Conservation (phyloP, 2,797 vertebrate species). For the Loriculus beryllinus region DNA sequence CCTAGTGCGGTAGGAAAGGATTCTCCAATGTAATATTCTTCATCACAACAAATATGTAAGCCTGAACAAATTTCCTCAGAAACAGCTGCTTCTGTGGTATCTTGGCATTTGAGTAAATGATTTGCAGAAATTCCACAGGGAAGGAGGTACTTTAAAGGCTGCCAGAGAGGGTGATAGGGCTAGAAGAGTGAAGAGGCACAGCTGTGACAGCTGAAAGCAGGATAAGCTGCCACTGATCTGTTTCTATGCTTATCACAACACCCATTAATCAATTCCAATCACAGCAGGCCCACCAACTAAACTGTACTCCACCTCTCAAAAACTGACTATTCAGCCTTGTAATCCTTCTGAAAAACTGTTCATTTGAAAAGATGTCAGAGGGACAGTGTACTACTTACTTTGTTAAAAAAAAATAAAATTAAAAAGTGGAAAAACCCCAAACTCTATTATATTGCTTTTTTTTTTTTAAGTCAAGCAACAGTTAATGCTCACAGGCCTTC, state of each 20-base stretch:
- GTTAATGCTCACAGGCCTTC: not conserved
- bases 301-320: slow-evolving; percentile 52
- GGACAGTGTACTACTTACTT: not conserved
- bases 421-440: fast-evolving
- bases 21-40: not conserved
- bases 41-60: slow-evolving; percentile 23
- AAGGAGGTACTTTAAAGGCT: slow-evolving; percentile 66
- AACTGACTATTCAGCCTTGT: slow-evolving; percentile 56
- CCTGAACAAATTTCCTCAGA: slow-evolving; percentile 38
- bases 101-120: slow-evolving; percentile 67
- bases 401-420: not conserved
- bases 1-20: not conserved
- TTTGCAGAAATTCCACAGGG: slow-evolving; percentile 71
- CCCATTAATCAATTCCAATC: slow-evolving; percentile 72
- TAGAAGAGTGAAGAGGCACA: slow-evolving; percentile 69
- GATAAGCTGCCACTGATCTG: slow-evolving; percentile 65
- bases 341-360: slow-evolving; percentile 50
- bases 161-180: slow-evolving; percentile 43
- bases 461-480: not conserved
- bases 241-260: slow-evolving; percentile 70
- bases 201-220: slow-evolving; percentile 75
- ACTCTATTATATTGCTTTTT: not conserved
- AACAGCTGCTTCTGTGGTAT: slow-evolving; percentile 64
- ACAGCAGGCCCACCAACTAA: slow-evolving; percentile 61
- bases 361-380: slow-evolving; percentile 21